A percentile compares a stretch with the other conserved stretches of the same genome.
These are phyloP conservation scores for Chloebia gouldiae DNA, from an alignment of 2,113 vertebrate genomes.

Conservation along the genomic window DNA sequence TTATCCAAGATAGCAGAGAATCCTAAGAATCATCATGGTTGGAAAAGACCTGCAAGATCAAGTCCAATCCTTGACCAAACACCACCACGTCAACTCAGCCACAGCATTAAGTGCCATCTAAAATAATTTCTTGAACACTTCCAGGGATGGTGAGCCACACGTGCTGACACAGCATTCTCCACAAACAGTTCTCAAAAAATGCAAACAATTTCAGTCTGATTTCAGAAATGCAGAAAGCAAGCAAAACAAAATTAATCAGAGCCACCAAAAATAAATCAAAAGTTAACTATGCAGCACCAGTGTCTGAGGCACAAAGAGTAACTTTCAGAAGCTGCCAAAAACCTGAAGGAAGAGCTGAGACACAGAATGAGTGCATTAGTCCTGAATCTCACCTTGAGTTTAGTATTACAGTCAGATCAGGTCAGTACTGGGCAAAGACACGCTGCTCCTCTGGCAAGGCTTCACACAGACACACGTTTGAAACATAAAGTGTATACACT, in stretches of 20 bases:
- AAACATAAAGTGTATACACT: not conserved
- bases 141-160: not conserved
- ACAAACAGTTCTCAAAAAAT: not conserved
- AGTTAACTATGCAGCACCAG: not conserved
- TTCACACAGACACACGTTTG: not conserved
- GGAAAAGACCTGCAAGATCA: not conserved
- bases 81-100: accelerated
- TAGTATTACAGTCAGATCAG: not conserved
- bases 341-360: not conserved
- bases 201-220: not conserved
- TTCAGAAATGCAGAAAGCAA: not conserved
- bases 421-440: not conserved
- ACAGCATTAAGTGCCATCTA: not conserved
- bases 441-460: not conserved
- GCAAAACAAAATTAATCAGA: not conserved
- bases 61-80: not conserved
- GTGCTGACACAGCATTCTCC: not conserved
- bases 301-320: not conserved
- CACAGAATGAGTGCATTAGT: not conserved
- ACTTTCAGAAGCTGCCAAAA: not conserved
- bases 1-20: not conserved
- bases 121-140: not conserved
- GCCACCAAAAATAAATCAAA: not conserved
- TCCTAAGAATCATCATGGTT: not conserved
- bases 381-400: not conserved